A percentile compares a stretch with the other conserved stretches of the same genome.
These are phyloP conservation scores for Cancer borealis DNA, from an alignment of 2,888 invertebrate species.

Conservation along the genomic window DNA sequence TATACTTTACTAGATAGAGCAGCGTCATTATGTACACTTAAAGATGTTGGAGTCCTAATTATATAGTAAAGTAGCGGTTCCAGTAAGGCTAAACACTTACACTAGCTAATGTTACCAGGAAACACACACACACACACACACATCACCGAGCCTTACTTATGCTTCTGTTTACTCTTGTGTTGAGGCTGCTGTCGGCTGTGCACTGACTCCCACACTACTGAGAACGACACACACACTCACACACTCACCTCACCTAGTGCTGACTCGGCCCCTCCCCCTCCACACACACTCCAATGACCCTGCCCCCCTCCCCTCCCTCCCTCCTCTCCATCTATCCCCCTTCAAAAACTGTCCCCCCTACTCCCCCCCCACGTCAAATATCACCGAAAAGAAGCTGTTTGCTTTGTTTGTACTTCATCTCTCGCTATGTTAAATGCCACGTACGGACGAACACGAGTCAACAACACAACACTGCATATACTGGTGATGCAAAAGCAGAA, in stretches of 20 bases:
- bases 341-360: background rate
- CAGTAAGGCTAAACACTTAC: no score
- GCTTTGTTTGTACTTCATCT: no score
- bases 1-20: background rate
- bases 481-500: background rate
- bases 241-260: background rate
- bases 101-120: no score
- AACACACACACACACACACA: conserved; percentile 2
- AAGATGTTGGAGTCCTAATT: no score
- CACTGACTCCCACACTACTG: background rate
- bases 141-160: background rate
- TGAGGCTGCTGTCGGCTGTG: background rate
- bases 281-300: background rate
- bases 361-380: background rate
- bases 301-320: background rate
- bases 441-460: no score
- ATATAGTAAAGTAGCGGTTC: no score
- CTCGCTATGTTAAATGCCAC: no score
- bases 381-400: background rate
- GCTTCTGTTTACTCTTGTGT: background rate
- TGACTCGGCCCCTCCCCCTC: background rate
- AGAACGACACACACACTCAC: background rate
- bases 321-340: background rate
- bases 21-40: background rate
- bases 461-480: background rate